Percentiles rank a stretch among this genome's conserved stretches.
These are phyloP conservation scores for Polyploca ridens DNA, from an alignment of 2,888 invertebrate genomes.

Conservation along the genomic window DNA sequence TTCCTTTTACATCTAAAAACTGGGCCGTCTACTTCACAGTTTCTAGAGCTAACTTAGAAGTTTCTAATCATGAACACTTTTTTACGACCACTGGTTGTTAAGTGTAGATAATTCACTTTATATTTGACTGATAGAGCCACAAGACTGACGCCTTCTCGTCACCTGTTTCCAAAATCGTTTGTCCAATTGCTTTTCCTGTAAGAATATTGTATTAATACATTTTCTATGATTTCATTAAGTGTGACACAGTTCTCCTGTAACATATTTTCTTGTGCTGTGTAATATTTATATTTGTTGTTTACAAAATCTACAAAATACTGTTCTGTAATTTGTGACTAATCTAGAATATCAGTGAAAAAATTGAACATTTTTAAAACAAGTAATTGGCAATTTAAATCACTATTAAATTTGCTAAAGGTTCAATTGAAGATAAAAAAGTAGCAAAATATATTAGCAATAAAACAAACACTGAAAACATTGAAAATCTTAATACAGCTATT, in stretches of 20 bases:
- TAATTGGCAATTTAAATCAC: neutral
- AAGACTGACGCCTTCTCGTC: conserved; percentile 87
- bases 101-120: conserved; percentile 41
- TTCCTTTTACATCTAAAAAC: conserved; percentile 18
- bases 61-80: conserved; percentile 51
- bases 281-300: neutral
- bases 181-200: conserved; percentile 90
- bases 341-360: neutral
- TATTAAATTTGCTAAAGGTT: conserved; percentile 9
- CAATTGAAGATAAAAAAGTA: conserved; percentile 21
- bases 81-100: conserved; percentile 30
- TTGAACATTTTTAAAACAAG: conserved; percentile 19
- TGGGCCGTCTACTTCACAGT: conserved; percentile 28
- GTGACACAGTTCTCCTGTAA: neutral
- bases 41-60: conserved; percentile 31
- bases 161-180: conserved; percentile 92
- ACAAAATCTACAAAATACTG: too few species aligned
- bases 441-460: conserved; percentile 35
- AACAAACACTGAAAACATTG: neutral
- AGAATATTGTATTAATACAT: conserved; percentile 41
- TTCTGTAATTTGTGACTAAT: neutral
- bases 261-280: neutral
- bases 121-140: conserved; percentile 77
- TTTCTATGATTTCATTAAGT: neutral
- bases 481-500: conserved; percentile 22